These are phyloP conservation scores for Hypomesus transpacificus DNA, from an alignment of 2,113 vertebrate genomes.

Conservation along the genomic window DNA sequence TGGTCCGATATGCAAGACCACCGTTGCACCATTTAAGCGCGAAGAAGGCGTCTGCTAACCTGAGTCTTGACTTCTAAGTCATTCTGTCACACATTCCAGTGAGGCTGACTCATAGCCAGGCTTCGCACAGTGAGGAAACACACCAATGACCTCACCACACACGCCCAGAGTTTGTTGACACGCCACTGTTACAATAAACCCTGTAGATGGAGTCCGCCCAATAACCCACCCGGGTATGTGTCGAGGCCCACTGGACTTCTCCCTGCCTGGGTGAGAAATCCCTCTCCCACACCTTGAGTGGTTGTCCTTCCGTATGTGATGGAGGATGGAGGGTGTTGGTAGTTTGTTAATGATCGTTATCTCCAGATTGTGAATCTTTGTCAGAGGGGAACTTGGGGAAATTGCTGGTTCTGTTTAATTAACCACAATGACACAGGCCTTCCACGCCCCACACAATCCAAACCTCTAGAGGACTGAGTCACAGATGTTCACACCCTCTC, in stretches of 20 bases:
- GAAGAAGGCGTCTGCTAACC: background rate
- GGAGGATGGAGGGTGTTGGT: background rate
- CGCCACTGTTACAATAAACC: background rate
- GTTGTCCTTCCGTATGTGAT: background rate
- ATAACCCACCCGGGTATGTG: slow-evolving; percentile 2
- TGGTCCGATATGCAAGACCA: background rate
- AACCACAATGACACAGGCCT: slow-evolving; percentile 6
- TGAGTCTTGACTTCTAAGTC: background rate
- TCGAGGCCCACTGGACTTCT: background rate
- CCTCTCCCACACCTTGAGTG: background rate
- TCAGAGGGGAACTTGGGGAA: background rate
- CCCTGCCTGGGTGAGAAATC: background rate
- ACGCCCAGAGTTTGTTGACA: background rate
- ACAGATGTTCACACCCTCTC: slow-evolving; percentile 12
- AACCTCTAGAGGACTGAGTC: background rate
- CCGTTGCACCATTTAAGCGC: background rate
- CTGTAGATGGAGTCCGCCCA: background rate
- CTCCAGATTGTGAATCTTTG: slow-evolving; percentile 3
- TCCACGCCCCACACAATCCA: background rate
- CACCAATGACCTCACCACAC: slow-evolving; percentile 3
- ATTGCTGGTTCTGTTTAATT: slow-evolving; percentile 31
- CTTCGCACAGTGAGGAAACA: background rate
- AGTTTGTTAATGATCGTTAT: background rate
- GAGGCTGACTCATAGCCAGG: slow-evolving; percentile 26
- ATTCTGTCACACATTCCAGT: slow-evolving; percentile 13